Percentiles rank a stretch among this genome's conserved stretches.
Evolutionary conservation across 2,797 vertebrate genomes (phyloP).

Genomic region (Garrulus glandarius): DNA sequence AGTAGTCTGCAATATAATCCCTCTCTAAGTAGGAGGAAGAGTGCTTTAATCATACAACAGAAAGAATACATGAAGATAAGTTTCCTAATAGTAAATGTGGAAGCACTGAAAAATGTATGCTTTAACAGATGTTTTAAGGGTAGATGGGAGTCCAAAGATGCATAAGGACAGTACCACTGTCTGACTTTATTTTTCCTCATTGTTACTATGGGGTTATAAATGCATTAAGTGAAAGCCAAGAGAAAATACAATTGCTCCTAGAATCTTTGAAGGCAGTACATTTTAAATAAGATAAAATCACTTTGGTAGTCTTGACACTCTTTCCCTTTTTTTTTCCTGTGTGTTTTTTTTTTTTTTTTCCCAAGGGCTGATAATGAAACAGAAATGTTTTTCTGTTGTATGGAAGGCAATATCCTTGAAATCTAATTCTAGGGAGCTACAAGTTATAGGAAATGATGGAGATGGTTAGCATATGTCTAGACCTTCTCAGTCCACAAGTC

Average conservation of each 20-base stretch:
- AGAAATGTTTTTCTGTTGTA: not conserved
- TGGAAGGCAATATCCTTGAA: not conserved
- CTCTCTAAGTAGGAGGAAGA: not conserved
- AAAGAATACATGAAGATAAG: not conserved
- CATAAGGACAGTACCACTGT: not conserved
- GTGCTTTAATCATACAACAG: not conserved
- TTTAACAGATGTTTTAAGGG: not conserved
- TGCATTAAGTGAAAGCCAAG: not conserved
- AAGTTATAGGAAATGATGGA: not conserved
- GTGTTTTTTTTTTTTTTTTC: not conserved
- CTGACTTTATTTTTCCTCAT: not conserved
- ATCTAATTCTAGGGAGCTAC: not conserved
- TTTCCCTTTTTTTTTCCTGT: rapidly evolving
- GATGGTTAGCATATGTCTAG: not conserved
- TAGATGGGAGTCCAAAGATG: not conserved
- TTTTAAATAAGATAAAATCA: not conserved
- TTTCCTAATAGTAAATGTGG: not conserved
- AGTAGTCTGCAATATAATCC: rapidly evolving
- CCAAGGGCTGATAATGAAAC: not conserved
- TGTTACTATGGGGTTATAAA: not conserved
- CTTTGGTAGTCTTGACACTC: not conserved
- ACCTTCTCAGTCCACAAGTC: not conserved
- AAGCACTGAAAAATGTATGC: not conserved
- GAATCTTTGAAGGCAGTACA: not conserved
- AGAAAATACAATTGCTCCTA: not conserved